phyloP scores from a whole-genome alignment of 2,888 invertebrate species.

The Eupeodes luniger region DNA sequence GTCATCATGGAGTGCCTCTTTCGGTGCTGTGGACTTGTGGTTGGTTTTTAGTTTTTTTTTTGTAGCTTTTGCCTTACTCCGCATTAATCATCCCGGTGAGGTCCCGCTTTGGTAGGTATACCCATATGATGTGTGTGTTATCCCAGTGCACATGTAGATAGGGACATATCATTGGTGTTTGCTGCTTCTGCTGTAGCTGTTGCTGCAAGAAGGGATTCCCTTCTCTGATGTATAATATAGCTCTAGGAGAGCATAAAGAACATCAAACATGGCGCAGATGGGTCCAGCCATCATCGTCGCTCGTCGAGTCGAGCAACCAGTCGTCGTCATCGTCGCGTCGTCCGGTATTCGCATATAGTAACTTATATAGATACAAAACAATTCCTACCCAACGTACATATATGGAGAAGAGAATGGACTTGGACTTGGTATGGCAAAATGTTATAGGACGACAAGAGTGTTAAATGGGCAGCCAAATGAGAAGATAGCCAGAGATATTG shows the following conservation, averaged over 20 bases:
- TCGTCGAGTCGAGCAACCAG: too few species aligned
- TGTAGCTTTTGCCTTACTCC: conserved; percentile 10
- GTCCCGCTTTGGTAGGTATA: conserved; percentile 21
- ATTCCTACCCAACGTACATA: background rate
- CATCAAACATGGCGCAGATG: conserved; percentile 66
- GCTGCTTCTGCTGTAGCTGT: background rate
- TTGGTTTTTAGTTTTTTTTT: conserved; percentile 19
- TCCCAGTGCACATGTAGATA: conserved; percentile 14
- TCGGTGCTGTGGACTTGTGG: conserved; percentile 40
- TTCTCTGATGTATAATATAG: conserved; percentile 22
- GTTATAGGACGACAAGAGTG: conserved; percentile 54
- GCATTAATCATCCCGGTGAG: conserved; percentile 68
- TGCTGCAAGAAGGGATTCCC: conserved; percentile 54
- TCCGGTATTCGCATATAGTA: background rate
- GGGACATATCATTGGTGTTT: conserved; percentile 8
- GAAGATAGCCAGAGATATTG: conserved; percentile 40
- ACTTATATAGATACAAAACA: too few species aligned
- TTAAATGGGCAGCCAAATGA: conserved; percentile 59
- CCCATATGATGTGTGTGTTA: conserved; percentile 9
- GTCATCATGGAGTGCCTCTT: conserved; percentile 36
- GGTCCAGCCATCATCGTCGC: conserved; percentile 12
- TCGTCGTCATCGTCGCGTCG: conserved; percentile 4
- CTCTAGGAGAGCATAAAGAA: conserved; percentile 42
- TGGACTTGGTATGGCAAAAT: conserved; percentile 20
- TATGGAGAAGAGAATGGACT: conserved; percentile 21